Base-by-base conservation (phyloP, 2,888 invertebrate species). In the Folsomia manolachei region DNA sequence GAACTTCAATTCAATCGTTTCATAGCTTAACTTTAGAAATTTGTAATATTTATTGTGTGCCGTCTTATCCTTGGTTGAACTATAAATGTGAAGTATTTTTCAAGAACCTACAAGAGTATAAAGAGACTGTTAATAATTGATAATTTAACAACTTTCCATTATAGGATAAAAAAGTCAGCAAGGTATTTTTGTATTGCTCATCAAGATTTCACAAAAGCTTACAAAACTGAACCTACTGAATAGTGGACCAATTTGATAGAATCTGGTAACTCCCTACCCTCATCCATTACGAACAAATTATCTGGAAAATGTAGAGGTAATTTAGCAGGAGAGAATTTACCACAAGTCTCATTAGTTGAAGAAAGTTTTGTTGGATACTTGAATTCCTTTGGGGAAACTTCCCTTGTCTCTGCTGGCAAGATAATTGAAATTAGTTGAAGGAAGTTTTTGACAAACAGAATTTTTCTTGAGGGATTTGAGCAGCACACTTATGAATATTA, bases 371-470 rank as follows among this genome's bases (percentile, higher is more conserved):
- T 1, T 60, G 60, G 27, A 67, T 67, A 56, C 24, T 67, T 60
- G 25, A 60, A 60, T 67, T 67, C 67, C 67, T 53, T 4, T n/a
- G 67, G 67, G 67, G 19, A 67, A 67, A 67, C 52, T 67, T 67
- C 56, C 26, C 27, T 18, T 67, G 67, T 67, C 67, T 56, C 56
- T 67, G 67, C 67, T 60, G 56, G n/a, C 19, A 53, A 67, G 67
- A 67, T 67, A 67, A 67, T 67, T 67, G 67, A 67, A 67, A 67
- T 67, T 67, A 67, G 67, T 67, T 67, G 60, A 26, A 21, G 27
- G 56, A 67, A 67, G 67, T 67, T 67, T 67, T 67, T 67, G 67
- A 67, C 67, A 67, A 39, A 67, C 67, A 67, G 67, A 67, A 67
- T 67, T 67, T 67, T 67, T 67, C 67, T 67, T 67, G 19, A 23